These are phyloP conservation scores for Eudorcas thomsonii DNA, from an alignment of 2,113 vertebrate genomes.

Conservation along the genomic window DNA sequence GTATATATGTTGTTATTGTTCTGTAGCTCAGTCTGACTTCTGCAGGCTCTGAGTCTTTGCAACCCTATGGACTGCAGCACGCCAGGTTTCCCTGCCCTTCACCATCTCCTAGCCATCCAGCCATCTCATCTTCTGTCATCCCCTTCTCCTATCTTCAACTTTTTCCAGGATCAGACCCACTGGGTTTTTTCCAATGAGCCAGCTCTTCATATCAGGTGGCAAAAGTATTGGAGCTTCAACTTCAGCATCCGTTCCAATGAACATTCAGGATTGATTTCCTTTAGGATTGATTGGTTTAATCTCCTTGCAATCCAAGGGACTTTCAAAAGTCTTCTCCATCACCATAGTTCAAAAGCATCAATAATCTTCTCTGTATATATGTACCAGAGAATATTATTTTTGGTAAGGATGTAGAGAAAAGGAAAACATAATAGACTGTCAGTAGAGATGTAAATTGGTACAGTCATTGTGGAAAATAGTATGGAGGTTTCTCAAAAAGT, in stretches of 20 bases:
- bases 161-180: background rate
- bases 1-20: too few species aligned
- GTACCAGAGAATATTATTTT: background rate
- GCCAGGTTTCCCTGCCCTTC: background rate
- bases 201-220: background rate
- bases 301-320: background rate
- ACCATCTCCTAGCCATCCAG: background rate
- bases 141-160: background rate
- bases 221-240: background rate
- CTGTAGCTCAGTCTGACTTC: too few species aligned
- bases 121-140: background rate
- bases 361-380: background rate
- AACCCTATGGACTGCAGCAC: too few species aligned
- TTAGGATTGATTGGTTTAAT: background rate
- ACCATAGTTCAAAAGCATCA: background rate
- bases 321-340: background rate
- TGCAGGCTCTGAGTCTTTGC: too few species aligned
- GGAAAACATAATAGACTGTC: background rate
- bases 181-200: background rate
- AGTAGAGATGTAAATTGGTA: background rate
- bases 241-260: background rate
- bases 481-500: background rate
- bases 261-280: background rate
- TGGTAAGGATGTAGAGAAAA: background rate
- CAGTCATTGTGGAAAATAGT: background rate